Evolutionary conservation across 2,113 vertebrate species (phyloP), one percentile per base, ranked within the genome.

Genomic region (Aramus guarauna): DNA sequence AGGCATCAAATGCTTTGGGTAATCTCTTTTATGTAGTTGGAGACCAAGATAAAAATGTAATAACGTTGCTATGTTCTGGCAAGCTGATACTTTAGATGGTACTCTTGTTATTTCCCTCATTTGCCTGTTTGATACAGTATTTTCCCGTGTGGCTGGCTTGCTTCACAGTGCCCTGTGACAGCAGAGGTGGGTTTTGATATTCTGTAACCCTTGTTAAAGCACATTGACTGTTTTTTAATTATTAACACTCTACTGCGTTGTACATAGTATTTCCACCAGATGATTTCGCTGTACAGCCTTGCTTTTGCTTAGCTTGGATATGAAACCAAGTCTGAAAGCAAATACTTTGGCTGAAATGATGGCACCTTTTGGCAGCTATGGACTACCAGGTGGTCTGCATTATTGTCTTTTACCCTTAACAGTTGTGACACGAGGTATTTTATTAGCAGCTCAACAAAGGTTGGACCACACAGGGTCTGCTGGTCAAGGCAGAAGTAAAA

Each of bases 371-470:
- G 94, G 96, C 94, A 93, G 64, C 67, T 80, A 14, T 63, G 83
- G 60, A 89, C 93, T 94, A 86, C 87, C 85, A 95, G 88, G 90
- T 95, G 94, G 82, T 97, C 93, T 90, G 58, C 55, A 12, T 97
- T 97, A 91, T 66, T 93, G 84, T 95, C 84, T 96, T 77, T 76
- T 95, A 76, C 53, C 79, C 89, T 6, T 43, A 43, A 43, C 15
- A 43, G 43, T 43, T 11, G 48, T 94, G 94, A 88, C 86, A 37
- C 81, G 92, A 52, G 43, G 43, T 43, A 16, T 43, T 43, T 60
- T 63, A 24, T 85, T 63, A 58, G 56, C 48, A 76, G 48, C 62
- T 84, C 29, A 82, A 9, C 29, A 60, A 64, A 88, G 76, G 48
- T 41, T 90, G 78, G 90, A 95, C 89, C 83, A 66, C 89, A 88